Evolutionary conservation across 2,797 vertebrate genomes (phyloP).

Genomic region (Darevskia nairensis): DNA sequence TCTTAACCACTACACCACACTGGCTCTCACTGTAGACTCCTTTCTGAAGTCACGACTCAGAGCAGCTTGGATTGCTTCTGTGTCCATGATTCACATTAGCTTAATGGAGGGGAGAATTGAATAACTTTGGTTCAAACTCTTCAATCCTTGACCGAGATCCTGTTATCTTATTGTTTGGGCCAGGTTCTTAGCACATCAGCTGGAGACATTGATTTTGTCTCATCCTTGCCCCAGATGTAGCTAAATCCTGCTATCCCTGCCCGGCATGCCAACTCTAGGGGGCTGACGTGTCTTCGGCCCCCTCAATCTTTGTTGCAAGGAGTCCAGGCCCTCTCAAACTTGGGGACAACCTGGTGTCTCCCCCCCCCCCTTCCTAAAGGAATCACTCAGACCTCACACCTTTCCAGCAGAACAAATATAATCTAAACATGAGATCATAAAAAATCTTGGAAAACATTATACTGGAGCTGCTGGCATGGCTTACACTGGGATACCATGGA

Average conservation of each 20-base stretch:
- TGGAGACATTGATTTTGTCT: background rate
- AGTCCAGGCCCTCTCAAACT: no score
- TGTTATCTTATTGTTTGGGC: background rate
- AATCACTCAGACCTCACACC: conserved; percentile 63
- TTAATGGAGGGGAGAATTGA: background rate
- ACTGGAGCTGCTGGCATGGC: conserved; percentile 58
- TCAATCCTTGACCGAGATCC: background rate
- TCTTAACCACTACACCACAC: no score
- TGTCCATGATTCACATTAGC: background rate
- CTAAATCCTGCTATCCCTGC: conserved; percentile 3
- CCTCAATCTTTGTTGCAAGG: no score
- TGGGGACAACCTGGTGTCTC: no score
- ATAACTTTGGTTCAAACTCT: background rate
- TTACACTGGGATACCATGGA: conserved; percentile 41
- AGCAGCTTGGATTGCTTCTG: background rate
- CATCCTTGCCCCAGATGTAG: background rate
- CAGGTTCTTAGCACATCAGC: background rate
- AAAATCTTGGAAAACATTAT: conserved; percentile 64
- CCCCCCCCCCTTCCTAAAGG: conserved; percentile 48
- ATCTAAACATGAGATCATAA: conserved; percentile 67
- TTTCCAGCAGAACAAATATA: conserved; percentile 60
- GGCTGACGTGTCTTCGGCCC: no score
- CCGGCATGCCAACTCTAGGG: no score
- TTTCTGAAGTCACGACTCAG: background rate
- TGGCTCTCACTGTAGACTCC: background rate